phyloP scores from a whole-genome alignment of 2,113 vertebrate species.

The Myocastor coypus region DNA sequence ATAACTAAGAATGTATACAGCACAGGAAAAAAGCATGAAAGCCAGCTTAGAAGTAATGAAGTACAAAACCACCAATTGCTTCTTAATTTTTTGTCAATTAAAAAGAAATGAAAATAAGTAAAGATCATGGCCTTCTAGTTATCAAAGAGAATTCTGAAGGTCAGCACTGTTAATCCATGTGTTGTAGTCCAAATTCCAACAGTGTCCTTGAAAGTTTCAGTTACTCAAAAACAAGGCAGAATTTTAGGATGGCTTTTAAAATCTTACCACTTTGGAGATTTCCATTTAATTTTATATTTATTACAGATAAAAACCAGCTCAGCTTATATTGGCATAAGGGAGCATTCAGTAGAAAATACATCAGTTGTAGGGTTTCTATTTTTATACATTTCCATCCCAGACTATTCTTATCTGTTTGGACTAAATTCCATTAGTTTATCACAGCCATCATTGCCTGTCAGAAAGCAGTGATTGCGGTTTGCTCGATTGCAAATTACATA shows the following conservation, averaged over 20 bases:
- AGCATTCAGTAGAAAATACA: conserved; percentile 5
- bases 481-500: conserved; percentile 11
- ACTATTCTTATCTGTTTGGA: conserved; percentile 36
- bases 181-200: not conserved
- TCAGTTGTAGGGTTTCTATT: not conserved
- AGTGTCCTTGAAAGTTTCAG: not conserved
- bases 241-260: not conserved
- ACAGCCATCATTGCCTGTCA: conserved; percentile 8
- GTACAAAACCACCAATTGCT: conserved; percentile 64
- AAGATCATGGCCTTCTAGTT: conserved; percentile 13
- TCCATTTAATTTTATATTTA: conserved; percentile 59
- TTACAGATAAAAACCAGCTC: not conserved
- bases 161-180: not conserved
- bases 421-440: conserved; percentile 32
- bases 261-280: not conserved
- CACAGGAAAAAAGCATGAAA: conserved; percentile 67
- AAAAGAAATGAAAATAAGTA: conserved; percentile 66
- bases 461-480: conserved; percentile 47
- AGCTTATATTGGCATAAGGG: conserved; percentile 36
- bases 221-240: conserved; percentile 46
- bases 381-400: conserved; percentile 42
- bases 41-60: conserved; percentile 63
- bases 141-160: conserved; percentile 63
- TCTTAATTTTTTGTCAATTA: conserved; percentile 73
- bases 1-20: conserved; percentile 65